Percentiles rank a stretch among this genome's conserved stretches.
phyloP scores from a whole-genome alignment of 2,888 invertebrate species.

The Bruchidius siliquastri region DNA sequence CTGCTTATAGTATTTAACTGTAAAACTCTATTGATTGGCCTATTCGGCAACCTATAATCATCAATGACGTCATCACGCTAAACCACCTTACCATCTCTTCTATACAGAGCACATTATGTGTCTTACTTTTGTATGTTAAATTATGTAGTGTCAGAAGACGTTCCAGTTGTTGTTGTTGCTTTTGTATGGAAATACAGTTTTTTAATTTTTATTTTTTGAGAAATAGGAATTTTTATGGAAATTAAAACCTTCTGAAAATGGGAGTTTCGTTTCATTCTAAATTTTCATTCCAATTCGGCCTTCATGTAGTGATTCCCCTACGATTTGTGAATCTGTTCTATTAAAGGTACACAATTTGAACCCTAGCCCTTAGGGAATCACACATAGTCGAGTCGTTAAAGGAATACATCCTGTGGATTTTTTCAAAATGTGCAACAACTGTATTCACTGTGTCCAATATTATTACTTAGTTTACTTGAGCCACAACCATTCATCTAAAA shows the following conservation, averaged over 20 bases:
- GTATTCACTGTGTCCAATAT: no score
- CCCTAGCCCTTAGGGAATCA: no score
- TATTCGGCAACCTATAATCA: neutral
- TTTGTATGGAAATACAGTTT: conserved; percentile 14
- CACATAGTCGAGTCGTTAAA: no score
- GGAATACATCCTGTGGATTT: no score
- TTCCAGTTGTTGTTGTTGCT: conserved; percentile 10
- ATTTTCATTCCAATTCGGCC: neutral
- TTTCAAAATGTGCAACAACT: no score
- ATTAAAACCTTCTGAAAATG: conserved; percentile 12
- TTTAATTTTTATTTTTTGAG: conserved; percentile 20
- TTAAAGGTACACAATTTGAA: no score
- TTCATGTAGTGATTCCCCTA: neutral
- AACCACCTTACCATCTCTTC: neutral
- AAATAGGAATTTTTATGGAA: conserved; percentile 10
- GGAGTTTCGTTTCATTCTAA: conserved; percentile 19
- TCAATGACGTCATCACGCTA: neutral
- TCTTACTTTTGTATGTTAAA: neutral
- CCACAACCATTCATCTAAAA: no score
- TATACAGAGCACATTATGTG: neutral
- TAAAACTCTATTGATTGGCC: neutral
- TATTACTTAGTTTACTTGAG: no score
- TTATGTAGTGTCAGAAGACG: neutral
- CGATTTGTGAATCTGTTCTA: no score
- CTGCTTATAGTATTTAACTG: no score